Evolutionary conservation across 2,888 invertebrate genomes (phyloP), one percentile per base, ranked within the genome.

Genomic region (Baccha elongata): DNA sequence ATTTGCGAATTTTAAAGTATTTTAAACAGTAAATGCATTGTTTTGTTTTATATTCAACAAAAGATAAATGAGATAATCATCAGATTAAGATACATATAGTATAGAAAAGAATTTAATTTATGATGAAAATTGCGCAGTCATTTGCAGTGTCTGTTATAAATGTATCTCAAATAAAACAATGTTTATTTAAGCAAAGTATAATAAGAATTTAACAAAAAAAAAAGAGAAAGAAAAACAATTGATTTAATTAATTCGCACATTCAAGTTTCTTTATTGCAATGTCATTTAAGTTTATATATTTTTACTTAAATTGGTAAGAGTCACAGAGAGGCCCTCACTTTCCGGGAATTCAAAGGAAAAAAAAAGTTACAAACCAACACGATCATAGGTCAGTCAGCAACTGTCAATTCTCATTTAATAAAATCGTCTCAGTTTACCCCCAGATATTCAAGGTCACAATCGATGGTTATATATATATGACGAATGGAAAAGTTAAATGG

Each of bases 331-430:
- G 29, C 10, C 13, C 19, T n/a, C n/a, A 53, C 32, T 44, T 11
- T 11, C 7, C 21, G 52, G 4, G 11, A 55, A 19, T 11, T 68
- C 42, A 17, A 26, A 17, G 5, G n/a, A 32, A 46, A 29, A 11
- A n/a, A 23, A 10, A 32, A 21, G 23, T 23, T n/a, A n/a, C 32
- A 19, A 17, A 23, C 13, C 35, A 29, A 17, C 1, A 58, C 17
- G 8, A 7, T 29, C 58, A 46, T 26, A 55, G 73, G 46, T 68
- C 62, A 67, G 62, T 42, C 40, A 42, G 26, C 62, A 65, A 35
- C 21, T 74, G 79, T 80, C 73, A 80, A 62, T 73, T 73, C 68
- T 74, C 55, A 55, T 73, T 68, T 19, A 62, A 46, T 44, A 40
- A 32, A 64, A 69, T 37, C 11, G 37, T 58, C 15, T 50, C 44